Percentiles rank a stretch among this genome's conserved stretches.
phyloP scores from a whole-genome alignment of 2,113 vertebrate species.

The Reinhardtius hippoglossoides region DNA sequence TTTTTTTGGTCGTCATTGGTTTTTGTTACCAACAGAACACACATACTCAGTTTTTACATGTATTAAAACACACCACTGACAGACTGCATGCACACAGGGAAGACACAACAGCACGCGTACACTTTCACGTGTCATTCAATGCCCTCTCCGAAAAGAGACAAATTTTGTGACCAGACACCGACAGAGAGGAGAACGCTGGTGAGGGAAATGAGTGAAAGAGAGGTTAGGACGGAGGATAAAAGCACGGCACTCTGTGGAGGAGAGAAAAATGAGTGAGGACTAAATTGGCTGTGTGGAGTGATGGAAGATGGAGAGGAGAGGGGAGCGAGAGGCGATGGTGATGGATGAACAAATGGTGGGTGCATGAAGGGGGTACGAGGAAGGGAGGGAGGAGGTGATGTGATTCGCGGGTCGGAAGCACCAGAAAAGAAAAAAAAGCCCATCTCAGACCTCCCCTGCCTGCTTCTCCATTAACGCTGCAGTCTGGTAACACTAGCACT shows the following conservation, averaged over 20 bases:
- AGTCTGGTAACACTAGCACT: slow-evolving; percentile 70
- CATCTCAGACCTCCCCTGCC: slow-evolving; percentile 14
- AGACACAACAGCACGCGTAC: background rate
- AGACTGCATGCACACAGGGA: background rate
- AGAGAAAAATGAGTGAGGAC: slow-evolving; percentile 73
- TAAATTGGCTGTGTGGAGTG: slow-evolving; percentile 79
- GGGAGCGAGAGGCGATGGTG: slow-evolving; percentile 72
- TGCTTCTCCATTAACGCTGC: slow-evolving; percentile 70
- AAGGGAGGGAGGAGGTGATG: slow-evolving; percentile 32
- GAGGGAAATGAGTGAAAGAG: slow-evolving; percentile 17
- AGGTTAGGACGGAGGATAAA: slow-evolving; percentile 63
- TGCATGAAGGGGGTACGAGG: slow-evolving; percentile 51
- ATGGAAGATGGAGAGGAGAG: slow-evolving; percentile 74
- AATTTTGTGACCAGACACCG: slow-evolving; percentile 40
- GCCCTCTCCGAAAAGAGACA: background rate
- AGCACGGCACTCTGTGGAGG: slow-evolving; percentile 52
- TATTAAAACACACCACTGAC: slow-evolving; percentile 19
- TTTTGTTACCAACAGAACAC: slow-evolving; percentile 52
- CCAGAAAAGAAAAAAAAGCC: background rate
- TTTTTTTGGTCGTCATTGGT: slow-evolving; percentile 37
- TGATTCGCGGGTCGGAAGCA: slow-evolving; percentile 61
- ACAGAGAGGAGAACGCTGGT: background rate
- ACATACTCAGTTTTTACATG: background rate
- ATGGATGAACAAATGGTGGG: slow-evolving; percentile 81
- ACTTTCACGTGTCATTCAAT: slow-evolving; percentile 28